Conservation (phyloP, 2,113 vertebrate genomes). For the Lipotes vexillifer region DNA sequence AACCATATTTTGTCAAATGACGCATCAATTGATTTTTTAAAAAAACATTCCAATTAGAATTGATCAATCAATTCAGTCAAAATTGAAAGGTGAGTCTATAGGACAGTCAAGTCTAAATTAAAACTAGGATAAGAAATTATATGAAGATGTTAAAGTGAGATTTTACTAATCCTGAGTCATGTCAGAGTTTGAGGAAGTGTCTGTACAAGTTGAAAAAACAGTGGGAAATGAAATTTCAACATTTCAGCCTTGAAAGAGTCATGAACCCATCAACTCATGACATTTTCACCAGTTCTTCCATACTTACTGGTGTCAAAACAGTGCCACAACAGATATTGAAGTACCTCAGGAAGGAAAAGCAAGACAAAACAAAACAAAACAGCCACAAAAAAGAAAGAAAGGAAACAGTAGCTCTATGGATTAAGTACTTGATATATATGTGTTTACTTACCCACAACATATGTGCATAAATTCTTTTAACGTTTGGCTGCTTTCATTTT, state of each 20-base stretch:
- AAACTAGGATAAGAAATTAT: not conserved
- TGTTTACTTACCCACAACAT: not conserved
- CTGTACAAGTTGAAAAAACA: constrained; percentile 6
- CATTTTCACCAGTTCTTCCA: not conserved
- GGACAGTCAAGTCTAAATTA: not conserved
- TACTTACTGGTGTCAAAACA: constrained; percentile 14
- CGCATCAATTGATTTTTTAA: not conserved
- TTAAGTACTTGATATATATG: not conserved
- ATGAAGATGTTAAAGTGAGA: not conserved
- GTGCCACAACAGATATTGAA: not conserved
- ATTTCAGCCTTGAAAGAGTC: not conserved
- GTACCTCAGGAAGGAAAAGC: not conserved
- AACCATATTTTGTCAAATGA: constrained; percentile 26
- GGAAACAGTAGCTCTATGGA: not conserved
- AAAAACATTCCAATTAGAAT: not conserved
- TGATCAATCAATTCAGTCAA: not conserved
- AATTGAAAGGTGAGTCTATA: not conserved
- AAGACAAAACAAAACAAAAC: not conserved
- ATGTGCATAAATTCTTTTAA: constrained; percentile 24
- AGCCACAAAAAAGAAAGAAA: not conserved
- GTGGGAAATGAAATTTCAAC: not conserved
- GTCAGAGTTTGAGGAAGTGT: constrained; percentile 15
- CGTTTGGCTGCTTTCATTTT: not conserved
- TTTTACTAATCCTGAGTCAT: constrained; percentile 18
- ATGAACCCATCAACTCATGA: constrained; percentile 9